Evolutionary conservation across 1,140 invertebrate species (phyloP), one percentile per base, ranked within the genome.

Genomic region (Eueides isabella): DNA sequence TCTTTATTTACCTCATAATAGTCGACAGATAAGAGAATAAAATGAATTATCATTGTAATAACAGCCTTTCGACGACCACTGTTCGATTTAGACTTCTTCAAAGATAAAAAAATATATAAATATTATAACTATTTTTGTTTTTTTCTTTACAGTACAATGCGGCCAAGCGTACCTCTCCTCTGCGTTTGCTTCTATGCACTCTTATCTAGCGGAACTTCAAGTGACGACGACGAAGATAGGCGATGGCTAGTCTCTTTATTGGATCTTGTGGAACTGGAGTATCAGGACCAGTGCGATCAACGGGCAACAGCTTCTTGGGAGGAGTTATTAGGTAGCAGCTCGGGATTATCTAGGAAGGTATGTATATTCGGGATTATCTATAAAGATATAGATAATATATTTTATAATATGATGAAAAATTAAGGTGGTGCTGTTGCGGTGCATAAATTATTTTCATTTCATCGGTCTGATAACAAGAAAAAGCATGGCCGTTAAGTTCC

Each of bases 211-310:
- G 89, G 89, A 7, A 90, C 82, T 6, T 85, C 85, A 1, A 87
- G 80, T 38, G 84, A 76, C 5, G 84, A 76, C 4, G 87, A 92
- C 61, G 89, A n/a, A n/a, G n/a, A 92, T 61, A 81, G 83, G 38
- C 69, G 84, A 72, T 89, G 84, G 85, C 80, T 91, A 5, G 80
- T 85, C 9, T 87, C 89, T 1, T 71, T 90, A 5, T 74, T 92
- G 0, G 87, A 87, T 12, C 75, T 92, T 6, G 85, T 92, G 6
- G 89, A 92, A 44, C 55, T 91, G 65, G 90, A 92, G 62, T 91
- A 90, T 38, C 84, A 87, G 44, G 89, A 91, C 65, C 82, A 86
- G 48, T 91, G 90, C 68, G 86, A 86, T 7, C 76, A 88, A 30
- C 77, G 88, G 55, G 88, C 88, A 6, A 78, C 76, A 14, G 88